phyloP scores from a whole-genome alignment of 2,888 invertebrate genomes.

The Synanthedon tipuliformis region DNA sequence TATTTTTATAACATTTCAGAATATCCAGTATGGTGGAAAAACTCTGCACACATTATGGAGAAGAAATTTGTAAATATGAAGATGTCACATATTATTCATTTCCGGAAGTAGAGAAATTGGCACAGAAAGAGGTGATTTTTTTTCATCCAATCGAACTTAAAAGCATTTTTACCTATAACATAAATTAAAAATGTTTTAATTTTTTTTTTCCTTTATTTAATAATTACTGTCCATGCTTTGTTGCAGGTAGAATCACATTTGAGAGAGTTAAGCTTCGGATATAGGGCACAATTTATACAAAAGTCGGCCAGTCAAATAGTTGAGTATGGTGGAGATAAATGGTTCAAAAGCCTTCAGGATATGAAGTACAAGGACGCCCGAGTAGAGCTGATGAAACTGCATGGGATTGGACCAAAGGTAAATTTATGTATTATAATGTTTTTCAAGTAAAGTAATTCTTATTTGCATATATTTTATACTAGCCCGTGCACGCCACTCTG shows the following conservation, averaged over 20 bases:
- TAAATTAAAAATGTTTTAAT: too few relatives aligned
- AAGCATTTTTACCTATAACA: too few relatives aligned
- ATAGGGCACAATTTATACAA: conserved; percentile 88
- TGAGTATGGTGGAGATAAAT: conserved; percentile 75
- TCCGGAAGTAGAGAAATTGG: conserved; percentile 78
- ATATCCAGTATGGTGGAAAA: conserved; percentile 94
- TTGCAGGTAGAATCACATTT: conserved; percentile 77
- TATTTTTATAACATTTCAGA: conserved; percentile 50
- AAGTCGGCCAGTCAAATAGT: conserved; percentile 78
- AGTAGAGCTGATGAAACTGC: conserved; percentile 78
- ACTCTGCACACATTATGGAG: conserved; percentile 84
- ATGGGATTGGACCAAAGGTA: conserved; percentile 95
- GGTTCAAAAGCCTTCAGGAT: conserved; percentile 78
- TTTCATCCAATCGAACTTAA: too few relatives aligned
- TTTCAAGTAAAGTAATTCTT: background rate
- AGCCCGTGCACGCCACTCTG: too few relatives aligned
- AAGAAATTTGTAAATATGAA: conserved; percentile 76
- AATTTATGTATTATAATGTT: background rate
- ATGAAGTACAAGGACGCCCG: conserved; percentile 81
- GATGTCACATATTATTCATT: conserved; percentile 79
- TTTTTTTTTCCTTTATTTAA: too few relatives aligned
- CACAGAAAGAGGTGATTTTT: conserved; percentile 43
- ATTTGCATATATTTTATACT: background rate
- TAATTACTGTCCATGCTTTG: too few relatives aligned
- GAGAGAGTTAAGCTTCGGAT: conserved; percentile 82